Evolutionary conservation across 2,888 invertebrate genomes (phyloP).

Genomic region (Hemithea aestivaria): DNA sequence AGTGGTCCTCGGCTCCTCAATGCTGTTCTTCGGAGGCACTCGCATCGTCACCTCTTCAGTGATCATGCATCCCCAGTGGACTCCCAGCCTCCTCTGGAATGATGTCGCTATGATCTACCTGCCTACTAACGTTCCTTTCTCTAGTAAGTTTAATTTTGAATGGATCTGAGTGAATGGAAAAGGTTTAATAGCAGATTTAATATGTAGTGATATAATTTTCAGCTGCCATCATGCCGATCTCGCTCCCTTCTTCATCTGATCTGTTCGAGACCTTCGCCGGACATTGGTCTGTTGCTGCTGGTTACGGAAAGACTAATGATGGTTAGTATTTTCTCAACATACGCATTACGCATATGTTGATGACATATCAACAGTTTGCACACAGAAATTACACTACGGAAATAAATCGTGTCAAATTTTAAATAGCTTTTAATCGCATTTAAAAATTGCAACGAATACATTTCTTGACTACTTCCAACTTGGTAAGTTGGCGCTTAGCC

Average conservation of each 20-base stretch:
- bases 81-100: constrained; percentile 32
- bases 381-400: too few relatives aligned
- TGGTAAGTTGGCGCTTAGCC: too few relatives aligned
- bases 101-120: constrained; percentile 52
- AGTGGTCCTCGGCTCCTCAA: constrained; percentile 44
- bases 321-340: constrained; percentile 40
- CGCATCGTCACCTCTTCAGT: constrained; percentile 39
- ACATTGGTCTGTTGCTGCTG: constrained; percentile 43
- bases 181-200: too few relatives aligned
- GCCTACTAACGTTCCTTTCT: constrained; percentile 32
- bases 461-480: too few relatives aligned
- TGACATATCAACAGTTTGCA: too few relatives aligned
- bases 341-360: too few relatives aligned
- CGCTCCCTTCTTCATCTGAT: constrained; percentile 34
- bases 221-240: neutral
- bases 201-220: neutral
- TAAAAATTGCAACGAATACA: too few relatives aligned
- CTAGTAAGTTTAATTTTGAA: too few relatives aligned
- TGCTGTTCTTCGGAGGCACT: constrained; percentile 42
- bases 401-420: too few relatives aligned
- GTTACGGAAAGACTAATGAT: constrained; percentile 52
- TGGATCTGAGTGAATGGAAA: too few relatives aligned
- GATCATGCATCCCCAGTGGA: constrained; percentile 44
- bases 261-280: constrained; percentile 40
- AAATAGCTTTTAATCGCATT: too few relatives aligned